Conservation (phyloP, 1,140 invertebrate species). For the Harpegnathos saltator region DNA sequence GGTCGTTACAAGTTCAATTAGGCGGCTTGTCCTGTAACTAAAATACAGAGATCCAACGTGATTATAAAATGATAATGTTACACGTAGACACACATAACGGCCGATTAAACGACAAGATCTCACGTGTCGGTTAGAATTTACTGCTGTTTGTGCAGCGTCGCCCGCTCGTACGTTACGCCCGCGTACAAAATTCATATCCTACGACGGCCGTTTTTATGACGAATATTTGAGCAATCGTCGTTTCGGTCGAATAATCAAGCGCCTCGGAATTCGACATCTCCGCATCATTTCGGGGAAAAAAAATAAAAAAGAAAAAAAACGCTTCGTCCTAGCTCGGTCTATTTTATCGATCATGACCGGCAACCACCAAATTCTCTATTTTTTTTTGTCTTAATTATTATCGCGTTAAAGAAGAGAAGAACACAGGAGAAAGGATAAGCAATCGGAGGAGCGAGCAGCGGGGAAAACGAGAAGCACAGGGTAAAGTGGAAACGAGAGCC, state of each 20-base stretch:
- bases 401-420: neutral
- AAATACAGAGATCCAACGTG: slow-evolving; percentile 30
- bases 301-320: no score
- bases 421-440: neutral
- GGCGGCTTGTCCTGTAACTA: slow-evolving; percentile 24
- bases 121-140: slow-evolving; percentile 14
- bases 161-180: neutral
- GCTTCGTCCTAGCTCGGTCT: no score
- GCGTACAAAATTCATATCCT: neutral
- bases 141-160: neutral
- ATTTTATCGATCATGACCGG: no score
- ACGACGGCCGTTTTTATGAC: neutral
- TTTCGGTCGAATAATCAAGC: no score
- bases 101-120: slow-evolving; percentile 43
- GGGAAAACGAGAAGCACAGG: neutral
- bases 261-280: no score
- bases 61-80: slow-evolving; percentile 48
- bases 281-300: no score
- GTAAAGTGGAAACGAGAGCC: no score
- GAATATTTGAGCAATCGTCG: no score
- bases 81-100: neutral
- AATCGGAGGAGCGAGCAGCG: neutral
- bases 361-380: no score
- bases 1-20: slow-evolving; percentile 42
- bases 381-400: no score